Evolutionary conservation across 1,140 invertebrate species (phyloP).

Genomic region (Steinernema feltiae): DNA sequence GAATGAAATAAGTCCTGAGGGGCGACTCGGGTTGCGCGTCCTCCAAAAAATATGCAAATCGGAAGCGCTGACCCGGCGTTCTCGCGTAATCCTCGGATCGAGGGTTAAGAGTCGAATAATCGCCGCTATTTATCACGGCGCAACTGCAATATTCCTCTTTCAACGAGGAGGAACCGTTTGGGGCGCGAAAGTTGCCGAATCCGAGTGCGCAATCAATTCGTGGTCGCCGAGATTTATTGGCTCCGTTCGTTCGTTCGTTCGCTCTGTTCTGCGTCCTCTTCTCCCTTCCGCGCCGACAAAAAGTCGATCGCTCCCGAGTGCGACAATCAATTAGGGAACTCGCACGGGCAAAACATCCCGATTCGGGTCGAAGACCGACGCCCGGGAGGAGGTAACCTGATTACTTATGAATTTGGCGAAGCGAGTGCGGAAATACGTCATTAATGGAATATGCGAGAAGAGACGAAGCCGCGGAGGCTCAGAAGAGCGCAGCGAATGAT

Average conservation of each 20-base stretch:
- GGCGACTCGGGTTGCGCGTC: not conserved
- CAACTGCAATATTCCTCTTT: too few species aligned
- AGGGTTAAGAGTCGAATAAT: not conserved
- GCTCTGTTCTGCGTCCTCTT: not conserved
- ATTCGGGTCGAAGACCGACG: not conserved
- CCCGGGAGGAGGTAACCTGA: not conserved
- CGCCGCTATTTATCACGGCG: not conserved
- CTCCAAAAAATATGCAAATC: not conserved
- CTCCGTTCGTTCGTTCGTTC: not conserved
- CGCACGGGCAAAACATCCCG: not conserved
- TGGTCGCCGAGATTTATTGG: not conserved
- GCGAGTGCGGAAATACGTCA: not conserved
- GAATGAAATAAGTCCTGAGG: not conserved
- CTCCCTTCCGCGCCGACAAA: not conserved
- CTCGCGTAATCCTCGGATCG: not conserved
- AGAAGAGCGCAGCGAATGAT: not conserved
- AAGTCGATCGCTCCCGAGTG: not conserved
- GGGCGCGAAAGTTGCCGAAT: not conserved
- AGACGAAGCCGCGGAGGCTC: not conserved
- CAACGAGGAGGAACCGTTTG: not conserved
- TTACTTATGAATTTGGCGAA: not conserved
- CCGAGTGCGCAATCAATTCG: not conserved
- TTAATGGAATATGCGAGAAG: not conserved
- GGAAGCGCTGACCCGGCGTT: not conserved
- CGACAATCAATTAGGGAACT: slow-evolving; percentile 5